A percentile compares a stretch with the other conserved stretches of the same genome.
These are phyloP conservation scores for Torymus aiolomorphi DNA, from an alignment of 2,888 invertebrate species.

Conservation along the genomic window DNA sequence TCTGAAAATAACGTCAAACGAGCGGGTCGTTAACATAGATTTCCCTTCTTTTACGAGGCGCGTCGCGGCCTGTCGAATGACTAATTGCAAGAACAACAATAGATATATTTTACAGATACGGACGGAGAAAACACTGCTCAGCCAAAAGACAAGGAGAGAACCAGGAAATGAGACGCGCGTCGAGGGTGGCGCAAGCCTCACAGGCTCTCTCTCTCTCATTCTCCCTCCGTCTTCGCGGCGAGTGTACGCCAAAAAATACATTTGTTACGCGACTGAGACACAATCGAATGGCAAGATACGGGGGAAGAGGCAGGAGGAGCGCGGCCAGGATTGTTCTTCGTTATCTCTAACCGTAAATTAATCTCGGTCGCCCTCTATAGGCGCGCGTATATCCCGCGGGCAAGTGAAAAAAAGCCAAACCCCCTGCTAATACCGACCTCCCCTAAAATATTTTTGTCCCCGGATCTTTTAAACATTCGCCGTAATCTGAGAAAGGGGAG, in stretches of 20 bases:
- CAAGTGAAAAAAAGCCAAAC: slow-evolving; percentile 36
- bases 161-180: slow-evolving; percentile 33
- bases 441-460: slow-evolving; percentile 8
- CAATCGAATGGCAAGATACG: slow-evolving; percentile 69
- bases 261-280: slow-evolving; percentile 70
- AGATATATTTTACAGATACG: slow-evolving; percentile 70
- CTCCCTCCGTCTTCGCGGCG: slow-evolving; percentile 53
- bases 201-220: not conserved
- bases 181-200: slow-evolving; percentile 43
- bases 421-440: not conserved
- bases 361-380: slow-evolving; percentile 65
- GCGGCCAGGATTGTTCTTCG: slow-evolving; percentile 67
- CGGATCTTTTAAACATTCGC: too few species aligned
- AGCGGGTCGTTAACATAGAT: slow-evolving; percentile 67
- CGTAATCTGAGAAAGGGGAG: not conserved
- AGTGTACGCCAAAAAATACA: slow-evolving; percentile 65
- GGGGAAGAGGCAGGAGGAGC: slow-evolving; percentile 60
- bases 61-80: slow-evolving; percentile 69
- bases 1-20: slow-evolving; percentile 68
- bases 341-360: slow-evolving; percentile 74
- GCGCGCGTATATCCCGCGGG: slow-evolving; percentile 35
- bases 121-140: slow-evolving; percentile 59
- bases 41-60: slow-evolving; percentile 69
- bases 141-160: slow-evolving; percentile 12
- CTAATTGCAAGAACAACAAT: slow-evolving; percentile 74